A percentile compares a stretch with the other conserved stretches of the same genome.
Evolutionary conservation across 2,888 invertebrate species (phyloP).

Genomic region (Oeneis ivallda): DNA sequence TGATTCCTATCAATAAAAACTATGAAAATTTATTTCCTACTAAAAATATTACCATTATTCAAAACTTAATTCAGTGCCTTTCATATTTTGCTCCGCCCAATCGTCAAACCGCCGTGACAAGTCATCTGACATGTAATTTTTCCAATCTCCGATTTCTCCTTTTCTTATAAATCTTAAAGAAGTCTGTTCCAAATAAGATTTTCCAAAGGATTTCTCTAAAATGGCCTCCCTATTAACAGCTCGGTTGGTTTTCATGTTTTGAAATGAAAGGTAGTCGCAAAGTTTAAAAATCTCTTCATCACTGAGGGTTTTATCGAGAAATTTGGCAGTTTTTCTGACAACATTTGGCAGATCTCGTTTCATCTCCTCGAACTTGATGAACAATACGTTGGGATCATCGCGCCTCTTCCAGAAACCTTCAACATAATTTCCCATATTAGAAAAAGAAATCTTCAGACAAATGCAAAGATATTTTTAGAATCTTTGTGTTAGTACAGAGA

Average conservation of each 20-base stretch:
- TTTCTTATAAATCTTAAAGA: conserved; percentile 86
- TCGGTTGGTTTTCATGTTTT: conserved; percentile 90
- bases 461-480: not conserved
- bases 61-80: conserved; percentile 83
- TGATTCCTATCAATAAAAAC: not conserved
- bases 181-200: conserved; percentile 72
- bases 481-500: not conserved
- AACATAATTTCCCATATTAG: conserved; percentile 1
- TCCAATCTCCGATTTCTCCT: conserved; percentile 91
- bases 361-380: conserved; percentile 92
- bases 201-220: conserved; percentile 78
- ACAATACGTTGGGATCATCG: conserved; percentile 86
- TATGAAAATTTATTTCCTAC: not conserved
- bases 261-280: conserved; percentile 88
- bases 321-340: conserved; percentile 86
- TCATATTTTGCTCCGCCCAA: conserved; percentile 84
- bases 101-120: conserved; percentile 86
- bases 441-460: not conserved
- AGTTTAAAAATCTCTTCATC: conserved; percentile 86
- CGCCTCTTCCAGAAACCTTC: conserved; percentile 86
- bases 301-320: conserved; percentile 85
- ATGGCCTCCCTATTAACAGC: conserved; percentile 88
- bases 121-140: conserved; percentile 88
- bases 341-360: conserved; percentile 85
- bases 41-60: conserved; percentile 58